phyloP scores from a whole-genome alignment of 2,888 invertebrate genomes.

The Andrena chrysosceles region DNA sequence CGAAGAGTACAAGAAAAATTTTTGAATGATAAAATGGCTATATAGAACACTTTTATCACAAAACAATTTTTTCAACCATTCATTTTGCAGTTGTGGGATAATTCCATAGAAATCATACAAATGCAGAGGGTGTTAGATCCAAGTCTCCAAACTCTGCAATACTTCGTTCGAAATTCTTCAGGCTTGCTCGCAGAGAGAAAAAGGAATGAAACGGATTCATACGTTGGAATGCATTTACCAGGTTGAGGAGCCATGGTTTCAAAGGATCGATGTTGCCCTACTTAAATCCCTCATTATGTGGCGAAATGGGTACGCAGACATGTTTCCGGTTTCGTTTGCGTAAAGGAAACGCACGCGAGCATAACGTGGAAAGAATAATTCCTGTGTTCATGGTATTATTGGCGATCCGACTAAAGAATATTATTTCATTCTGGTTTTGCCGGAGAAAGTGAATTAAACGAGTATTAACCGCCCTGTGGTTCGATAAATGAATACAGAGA shows the following conservation, averaged over 20 bases:
- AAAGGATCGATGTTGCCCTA: constrained; percentile 9
- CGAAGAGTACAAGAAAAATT: no score
- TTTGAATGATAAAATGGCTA: no score
- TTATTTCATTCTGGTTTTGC: constrained; percentile 17
- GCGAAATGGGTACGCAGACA: constrained; percentile 24
- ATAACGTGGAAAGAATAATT: neutral
- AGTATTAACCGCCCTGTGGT: constrained; percentile 16
- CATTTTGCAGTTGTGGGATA: no score
- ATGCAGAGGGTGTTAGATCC: no score
- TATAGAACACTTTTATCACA: no score
- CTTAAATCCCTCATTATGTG: constrained; percentile 34
- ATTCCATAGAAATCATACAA: no score
- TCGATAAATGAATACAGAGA: constrained; percentile 44
- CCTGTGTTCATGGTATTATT: constrained; percentile 23
- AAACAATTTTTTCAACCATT: no score
- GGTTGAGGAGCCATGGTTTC: constrained; percentile 20
- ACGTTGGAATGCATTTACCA: constrained; percentile 7
- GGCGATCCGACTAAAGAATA: constrained; percentile 15
- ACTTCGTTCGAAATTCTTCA: neutral
- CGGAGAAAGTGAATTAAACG: constrained; percentile 43
- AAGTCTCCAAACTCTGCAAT: neutral
- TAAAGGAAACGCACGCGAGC: constrained; percentile 14
- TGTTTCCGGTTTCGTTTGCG: constrained; percentile 30
- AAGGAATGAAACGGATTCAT: constrained; percentile 10
- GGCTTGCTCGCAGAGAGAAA: constrained; percentile 8